Percentiles rank a stretch among this genome's conserved stretches.
Conservation (phyloP, 2,113 vertebrate genomes). For the Crocuta crocuta region DNA sequence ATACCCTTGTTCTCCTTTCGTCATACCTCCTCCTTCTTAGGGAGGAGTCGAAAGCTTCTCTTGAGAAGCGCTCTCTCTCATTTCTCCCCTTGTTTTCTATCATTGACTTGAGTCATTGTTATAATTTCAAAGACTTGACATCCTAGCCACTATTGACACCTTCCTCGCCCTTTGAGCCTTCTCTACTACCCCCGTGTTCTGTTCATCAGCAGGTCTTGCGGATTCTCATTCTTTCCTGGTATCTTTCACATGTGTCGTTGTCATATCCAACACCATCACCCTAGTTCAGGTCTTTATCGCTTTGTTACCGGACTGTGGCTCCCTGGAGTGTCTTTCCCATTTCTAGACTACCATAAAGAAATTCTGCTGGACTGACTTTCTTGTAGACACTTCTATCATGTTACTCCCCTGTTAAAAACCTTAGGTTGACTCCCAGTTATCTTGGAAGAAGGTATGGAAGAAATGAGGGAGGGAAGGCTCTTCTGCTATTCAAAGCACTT, state of each 20-base stretch:
- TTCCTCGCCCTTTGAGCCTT: background rate
- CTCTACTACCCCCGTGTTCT: background rate
- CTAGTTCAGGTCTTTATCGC: background rate
- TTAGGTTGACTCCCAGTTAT: background rate
- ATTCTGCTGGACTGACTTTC: background rate
- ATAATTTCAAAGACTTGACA: background rate
- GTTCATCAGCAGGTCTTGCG: background rate
- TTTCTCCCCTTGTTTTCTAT: background rate
- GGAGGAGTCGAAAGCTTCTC: background rate
- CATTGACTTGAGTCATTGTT: background rate
- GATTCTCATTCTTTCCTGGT: background rate
- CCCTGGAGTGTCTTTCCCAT: background rate
- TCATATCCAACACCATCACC: background rate
- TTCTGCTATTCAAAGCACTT: background rate
- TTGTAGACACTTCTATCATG: background rate
- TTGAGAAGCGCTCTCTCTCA: rapidly evolving
- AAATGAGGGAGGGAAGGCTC: background rate
- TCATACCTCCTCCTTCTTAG: background rate
- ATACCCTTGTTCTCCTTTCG: background rate
- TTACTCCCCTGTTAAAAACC: background rate
- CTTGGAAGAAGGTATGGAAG: background rate
- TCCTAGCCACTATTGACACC: background rate
- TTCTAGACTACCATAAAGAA: background rate
- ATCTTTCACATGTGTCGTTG: background rate
- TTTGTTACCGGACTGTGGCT: background rate